phyloP scores from a whole-genome alignment of 2,797 vertebrate species.

The Microhierax caerulescens region DNA sequence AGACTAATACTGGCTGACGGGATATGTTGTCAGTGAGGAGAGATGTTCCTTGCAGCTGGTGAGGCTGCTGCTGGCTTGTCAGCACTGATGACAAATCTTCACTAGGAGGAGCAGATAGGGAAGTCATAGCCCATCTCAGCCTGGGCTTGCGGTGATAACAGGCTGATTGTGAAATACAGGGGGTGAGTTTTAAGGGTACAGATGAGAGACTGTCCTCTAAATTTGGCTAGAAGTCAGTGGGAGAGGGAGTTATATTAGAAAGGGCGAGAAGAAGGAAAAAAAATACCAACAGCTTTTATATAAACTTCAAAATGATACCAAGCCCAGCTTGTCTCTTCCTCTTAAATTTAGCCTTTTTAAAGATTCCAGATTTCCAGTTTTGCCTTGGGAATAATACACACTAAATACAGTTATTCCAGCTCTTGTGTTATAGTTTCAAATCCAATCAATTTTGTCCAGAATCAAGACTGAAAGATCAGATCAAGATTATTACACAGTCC shows the following conservation, averaged over 20 bases:
- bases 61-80: constrained; percentile 30
- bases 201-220: constrained; percentile 11
- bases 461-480: background rate
- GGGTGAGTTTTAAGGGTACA: background rate
- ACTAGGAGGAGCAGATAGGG: background rate
- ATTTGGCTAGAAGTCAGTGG: background rate
- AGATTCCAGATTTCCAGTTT: constrained; percentile 19
- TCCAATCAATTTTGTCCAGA: background rate
- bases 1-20: constrained; percentile 2
- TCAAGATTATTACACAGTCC: background rate
- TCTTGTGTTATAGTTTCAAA: constrained; percentile 10
- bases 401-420: background rate
- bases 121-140: constrained; percentile 41
- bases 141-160: background rate
- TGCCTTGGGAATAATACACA: background rate
- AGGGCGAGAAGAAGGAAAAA: background rate
- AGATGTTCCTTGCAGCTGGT: constrained; percentile 28
- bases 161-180: background rate
- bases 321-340: background rate
- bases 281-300: background rate
- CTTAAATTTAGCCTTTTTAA: constrained; percentile 17
- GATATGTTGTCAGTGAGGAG: constrained; percentile 19
- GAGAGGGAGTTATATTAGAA: background rate
- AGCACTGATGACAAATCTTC: constrained; percentile 39
- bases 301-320: background rate